Evolutionary conservation across 1,140 invertebrate genomes (phyloP).

Genomic region (Drosophila nikananu): DNA sequence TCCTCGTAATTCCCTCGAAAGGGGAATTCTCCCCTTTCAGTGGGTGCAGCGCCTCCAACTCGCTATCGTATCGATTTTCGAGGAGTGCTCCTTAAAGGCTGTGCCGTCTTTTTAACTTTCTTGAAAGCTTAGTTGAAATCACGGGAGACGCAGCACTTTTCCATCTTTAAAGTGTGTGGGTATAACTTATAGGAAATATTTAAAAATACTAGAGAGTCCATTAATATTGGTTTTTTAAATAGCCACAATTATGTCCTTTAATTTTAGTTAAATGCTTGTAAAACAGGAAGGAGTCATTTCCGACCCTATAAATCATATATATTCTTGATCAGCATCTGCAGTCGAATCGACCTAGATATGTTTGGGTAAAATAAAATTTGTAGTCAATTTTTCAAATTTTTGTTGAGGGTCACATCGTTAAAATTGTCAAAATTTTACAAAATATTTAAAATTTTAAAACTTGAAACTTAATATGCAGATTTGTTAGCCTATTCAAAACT

Average conservation of each 20-base stretch:
- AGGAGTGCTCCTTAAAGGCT: constrained; percentile 28
- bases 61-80: constrained; percentile 38
- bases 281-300: too few species aligned
- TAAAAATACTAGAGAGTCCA: neutral
- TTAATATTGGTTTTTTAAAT: neutral
- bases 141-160: neutral
- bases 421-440: too few species aligned
- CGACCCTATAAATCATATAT: too few species aligned
- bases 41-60: constrained; percentile 15
- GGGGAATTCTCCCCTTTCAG: constrained; percentile 19
- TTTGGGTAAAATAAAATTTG: too few species aligned
- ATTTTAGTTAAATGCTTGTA: too few species aligned
- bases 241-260: neutral
- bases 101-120: neutral
- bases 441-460: too few species aligned
- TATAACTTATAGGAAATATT: neutral
- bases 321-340: too few species aligned
- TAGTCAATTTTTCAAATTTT: too few species aligned
- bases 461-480: too few species aligned
- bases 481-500: too few species aligned
- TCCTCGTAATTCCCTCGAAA: constrained; percentile 41
- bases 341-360: too few species aligned
- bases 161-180: neutral
- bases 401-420: too few species aligned
- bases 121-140: neutral